Evolutionary conservation across 1,140 invertebrate species (phyloP), one percentile per base, ranked within the genome.

Genomic region (Pemphigus obesinymphae): DNA sequence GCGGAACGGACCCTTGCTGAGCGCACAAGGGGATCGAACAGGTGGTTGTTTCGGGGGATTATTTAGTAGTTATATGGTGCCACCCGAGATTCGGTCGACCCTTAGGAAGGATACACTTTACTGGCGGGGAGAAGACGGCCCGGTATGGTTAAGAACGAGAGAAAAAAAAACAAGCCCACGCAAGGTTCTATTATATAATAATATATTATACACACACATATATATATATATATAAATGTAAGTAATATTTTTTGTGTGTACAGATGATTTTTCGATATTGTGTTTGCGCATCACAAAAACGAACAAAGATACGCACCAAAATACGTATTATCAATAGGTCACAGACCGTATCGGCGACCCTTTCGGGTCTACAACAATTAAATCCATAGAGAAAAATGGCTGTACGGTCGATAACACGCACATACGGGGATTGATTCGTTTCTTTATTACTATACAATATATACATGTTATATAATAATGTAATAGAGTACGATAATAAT

Each of bases 261-360:
- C 34, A 23, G n/a, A 70, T 70, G 23, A n/a, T 26, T 70, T 70
- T 70, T 29, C 43, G 26, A 23, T 48, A 48, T 72, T 72, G 68
- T 72, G 68, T 72, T 72, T 29, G 23, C 26, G 43, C 6, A 72
- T 40, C 43, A 45, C 7, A 29, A 48, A 48, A 45, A 20, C 43
- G 29, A 43, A 72, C 68, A 72, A 72, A 72, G 68, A 72, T 48
- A 23, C n/a, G n/a, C 43, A 72, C 68, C 26, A 20, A 72, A 72
- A 72, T 29, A 15, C 7, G 6, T 23, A 55, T 48, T 72, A 72
- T 72, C 68, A 20, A 48, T 48, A 72, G 68, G 43, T 72, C 68
- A 48, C 3, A 45, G 15, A 48, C 40, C 68, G 43, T 43, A 48
- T 72, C 55, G n/a, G 26, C 48, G 48, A 61, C 55, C 55, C 55